phyloP scores from a whole-genome alignment of 2,888 invertebrate species.

The Polydrusus tereticollis region DNA sequence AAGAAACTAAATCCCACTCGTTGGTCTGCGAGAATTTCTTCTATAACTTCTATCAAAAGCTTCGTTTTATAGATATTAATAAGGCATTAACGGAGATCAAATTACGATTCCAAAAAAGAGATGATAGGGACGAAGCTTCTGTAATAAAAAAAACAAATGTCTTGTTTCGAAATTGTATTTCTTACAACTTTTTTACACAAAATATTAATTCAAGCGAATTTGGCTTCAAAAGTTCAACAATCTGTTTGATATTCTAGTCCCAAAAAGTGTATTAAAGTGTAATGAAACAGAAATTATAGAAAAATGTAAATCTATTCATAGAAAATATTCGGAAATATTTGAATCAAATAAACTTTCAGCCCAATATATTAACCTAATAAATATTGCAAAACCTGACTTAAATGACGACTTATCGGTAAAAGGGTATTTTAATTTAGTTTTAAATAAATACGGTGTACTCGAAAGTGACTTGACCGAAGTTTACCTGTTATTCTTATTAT shows the following conservation, averaged over 20 bases:
- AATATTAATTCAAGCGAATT: conserved; percentile 18
- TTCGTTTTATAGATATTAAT: conserved; percentile 40
- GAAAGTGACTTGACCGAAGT: conserved; percentile 1
- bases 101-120: conserved; percentile 2
- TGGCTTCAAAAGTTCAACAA: conserved; percentile 19
- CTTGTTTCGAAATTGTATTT: conserved; percentile 18
- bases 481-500: background rate
- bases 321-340: conserved; percentile 3
- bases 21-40: conserved; percentile 55
- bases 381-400: background rate
- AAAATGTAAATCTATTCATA: background rate
- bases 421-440: no score
- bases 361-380: background rate
- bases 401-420: no score
- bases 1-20: conserved; percentile 59
- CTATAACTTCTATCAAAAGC: conserved; percentile 49
- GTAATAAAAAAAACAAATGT: conserved; percentile 22
- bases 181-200: background rate
- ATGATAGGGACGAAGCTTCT: conserved; percentile 22
- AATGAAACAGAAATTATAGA: background rate
- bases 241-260: no score
- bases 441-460: background rate
- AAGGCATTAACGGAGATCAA: conserved; percentile 18
- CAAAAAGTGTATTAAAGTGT: background rate
- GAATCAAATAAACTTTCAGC: background rate